Conservation (phyloP, 2,888 invertebrate species). For the Ctenicera cuprea region DNA sequence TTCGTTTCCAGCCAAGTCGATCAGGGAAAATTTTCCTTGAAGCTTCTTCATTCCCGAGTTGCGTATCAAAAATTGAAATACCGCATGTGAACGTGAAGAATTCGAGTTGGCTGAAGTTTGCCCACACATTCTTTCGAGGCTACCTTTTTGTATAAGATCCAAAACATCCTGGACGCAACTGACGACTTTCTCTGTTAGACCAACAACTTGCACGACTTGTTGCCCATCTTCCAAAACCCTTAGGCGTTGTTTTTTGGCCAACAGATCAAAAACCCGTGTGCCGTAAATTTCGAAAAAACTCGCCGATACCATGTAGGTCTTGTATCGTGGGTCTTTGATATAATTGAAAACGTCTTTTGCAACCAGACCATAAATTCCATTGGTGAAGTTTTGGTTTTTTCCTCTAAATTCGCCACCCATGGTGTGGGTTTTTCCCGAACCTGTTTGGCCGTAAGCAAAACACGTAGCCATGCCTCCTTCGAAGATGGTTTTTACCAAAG, state of each 20-base stretch:
- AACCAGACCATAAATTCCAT: conserved; percentile 98
- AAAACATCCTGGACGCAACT: conserved; percentile 94
- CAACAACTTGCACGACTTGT: conserved; percentile 97
- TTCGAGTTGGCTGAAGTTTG: conserved; percentile 98
- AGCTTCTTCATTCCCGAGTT: conserved; percentile 77
- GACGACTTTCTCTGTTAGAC: conserved; percentile 93
- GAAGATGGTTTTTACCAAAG: conserved; percentile 97
- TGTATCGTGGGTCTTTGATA: conserved; percentile 80
- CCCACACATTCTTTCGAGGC: conserved; percentile 93
- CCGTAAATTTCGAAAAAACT: conserved; percentile 99
- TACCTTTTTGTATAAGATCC: conserved; percentile 92
- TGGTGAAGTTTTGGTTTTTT: conserved; percentile 93
- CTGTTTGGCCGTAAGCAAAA: conserved; percentile 99
- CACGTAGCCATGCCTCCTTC: conserved; percentile 99
- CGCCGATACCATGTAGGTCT: conserved; percentile 92
- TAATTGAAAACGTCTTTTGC: conserved; percentile 92
- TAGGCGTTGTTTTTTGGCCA: conserved; percentile 94
- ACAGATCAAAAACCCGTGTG: conserved; percentile 92
- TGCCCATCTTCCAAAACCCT: conserved; percentile 98
- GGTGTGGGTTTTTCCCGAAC: conserved; percentile 97
- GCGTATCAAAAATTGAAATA: conserved; percentile 96
- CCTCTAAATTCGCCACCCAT: conserved; percentile 99
- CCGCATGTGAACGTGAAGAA: conserved; percentile 98
- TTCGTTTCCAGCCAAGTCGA: conserved; percentile 98
- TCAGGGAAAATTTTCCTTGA: conserved; percentile 98